phyloP scores from a whole-genome alignment of 1,140 invertebrate species.

The Augochlora pura region DNA sequence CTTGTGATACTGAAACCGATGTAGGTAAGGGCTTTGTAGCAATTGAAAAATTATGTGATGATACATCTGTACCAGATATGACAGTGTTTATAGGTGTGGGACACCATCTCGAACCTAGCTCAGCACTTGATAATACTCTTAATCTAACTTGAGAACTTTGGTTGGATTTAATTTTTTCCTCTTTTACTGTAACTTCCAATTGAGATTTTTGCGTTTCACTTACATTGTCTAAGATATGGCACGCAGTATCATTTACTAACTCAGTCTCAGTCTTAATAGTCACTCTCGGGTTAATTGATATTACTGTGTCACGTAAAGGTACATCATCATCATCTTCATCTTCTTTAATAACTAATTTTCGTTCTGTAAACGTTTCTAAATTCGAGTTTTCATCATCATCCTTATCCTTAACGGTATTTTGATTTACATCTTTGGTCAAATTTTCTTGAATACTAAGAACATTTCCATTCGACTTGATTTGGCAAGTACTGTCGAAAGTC shows the following conservation, averaged over 20 bases:
- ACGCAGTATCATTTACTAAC: background rate
- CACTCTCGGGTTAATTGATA: too few relatives aligned
- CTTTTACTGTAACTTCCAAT: background rate
- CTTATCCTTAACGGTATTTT: background rate
- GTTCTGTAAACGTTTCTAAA: background rate
- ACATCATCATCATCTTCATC: background rate
- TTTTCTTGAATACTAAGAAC: conserved; percentile 32
- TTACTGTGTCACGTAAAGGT: background rate
- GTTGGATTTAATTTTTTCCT: background rate
- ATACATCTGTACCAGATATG: too few relatives aligned
- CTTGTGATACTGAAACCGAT: too few relatives aligned
- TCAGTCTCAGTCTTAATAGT: background rate
- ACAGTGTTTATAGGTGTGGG: conserved; percentile 37
- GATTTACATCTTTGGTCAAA: background rate
- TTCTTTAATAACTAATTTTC: background rate
- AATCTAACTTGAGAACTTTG: conserved; percentile 20
- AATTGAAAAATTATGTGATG: too few relatives aligned
- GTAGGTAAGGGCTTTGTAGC: too few relatives aligned
- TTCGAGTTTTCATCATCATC: background rate
- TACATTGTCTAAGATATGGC: background rate
- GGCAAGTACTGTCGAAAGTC: background rate
- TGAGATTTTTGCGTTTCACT: background rate
- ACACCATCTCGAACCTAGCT: conserved; percentile 54
- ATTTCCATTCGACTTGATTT: conserved; percentile 21
- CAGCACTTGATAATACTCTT: conserved; percentile 40